A percentile compares a stretch with the other conserved stretches of the same genome.
Conservation (phyloP, 2,113 vertebrate genomes). For the Platichthys stellatus region DNA sequence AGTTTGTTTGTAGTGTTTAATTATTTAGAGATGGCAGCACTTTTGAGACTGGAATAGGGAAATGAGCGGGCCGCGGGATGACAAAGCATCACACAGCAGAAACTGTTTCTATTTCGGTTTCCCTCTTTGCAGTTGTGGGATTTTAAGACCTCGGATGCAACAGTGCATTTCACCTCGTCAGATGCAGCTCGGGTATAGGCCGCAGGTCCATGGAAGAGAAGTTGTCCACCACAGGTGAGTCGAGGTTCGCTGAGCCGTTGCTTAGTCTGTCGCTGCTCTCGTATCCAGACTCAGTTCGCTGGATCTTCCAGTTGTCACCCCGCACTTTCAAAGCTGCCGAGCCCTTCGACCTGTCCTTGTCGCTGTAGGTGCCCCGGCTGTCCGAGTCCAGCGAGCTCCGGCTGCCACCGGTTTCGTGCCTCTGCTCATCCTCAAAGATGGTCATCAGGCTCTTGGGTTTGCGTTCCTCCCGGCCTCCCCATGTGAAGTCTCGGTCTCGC, state of each 20-base stretch:
- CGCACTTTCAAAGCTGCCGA: conserved; percentile 76
- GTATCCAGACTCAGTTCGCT: conserved; percentile 93
- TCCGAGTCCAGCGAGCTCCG: conserved; percentile 88
- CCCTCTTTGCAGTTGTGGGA: not conserved
- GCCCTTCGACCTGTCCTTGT: conserved; percentile 81
- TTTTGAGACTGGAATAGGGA: conserved; percentile 31
- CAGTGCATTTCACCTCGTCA: conserved; percentile 81
- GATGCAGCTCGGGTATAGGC: conserved; percentile 76
- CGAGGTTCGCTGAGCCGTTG: conserved; percentile 88
- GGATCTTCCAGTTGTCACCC: conserved; percentile 89
- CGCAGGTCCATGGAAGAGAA: conserved; percentile 74
- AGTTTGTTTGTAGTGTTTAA: conserved; percentile 59
- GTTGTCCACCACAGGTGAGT: conserved; percentile 87
- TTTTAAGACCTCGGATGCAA: not conserved
- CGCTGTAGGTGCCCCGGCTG: conserved; percentile 78
- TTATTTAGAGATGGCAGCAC: conserved; percentile 62
- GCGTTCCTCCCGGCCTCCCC: conserved; percentile 83
- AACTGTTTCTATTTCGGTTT: not conserved
- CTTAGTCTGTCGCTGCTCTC: conserved; percentile 94
- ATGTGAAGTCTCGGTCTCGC: conserved; percentile 66
- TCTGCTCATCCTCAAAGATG: conserved; percentile 94
- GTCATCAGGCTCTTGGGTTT: conserved; percentile 91
- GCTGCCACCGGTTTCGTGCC: conserved; percentile 86
- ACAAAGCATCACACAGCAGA: conserved; percentile 27
- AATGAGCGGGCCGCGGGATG: conserved; percentile 20